A percentile compares a stretch with the other conserved stretches of the same genome.
Evolutionary conservation across 2,113 vertebrate genomes (phyloP).

Genomic region (Gracilinanus agilis): DNA sequence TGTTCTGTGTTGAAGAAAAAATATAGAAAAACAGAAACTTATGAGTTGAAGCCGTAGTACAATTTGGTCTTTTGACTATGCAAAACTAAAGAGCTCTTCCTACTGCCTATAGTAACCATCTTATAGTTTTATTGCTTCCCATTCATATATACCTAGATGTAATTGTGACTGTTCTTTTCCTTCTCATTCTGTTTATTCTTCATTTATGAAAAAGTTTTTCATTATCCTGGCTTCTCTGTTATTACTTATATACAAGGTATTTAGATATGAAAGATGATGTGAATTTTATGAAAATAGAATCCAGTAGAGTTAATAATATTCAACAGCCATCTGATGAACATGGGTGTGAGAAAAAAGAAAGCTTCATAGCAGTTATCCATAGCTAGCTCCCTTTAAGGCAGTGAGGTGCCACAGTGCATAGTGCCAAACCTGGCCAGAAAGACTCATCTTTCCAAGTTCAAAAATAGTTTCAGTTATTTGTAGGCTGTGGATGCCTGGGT

Average conservation of each 20-base stretch:
- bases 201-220: constrained; percentile 32
- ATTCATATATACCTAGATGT: not conserved
- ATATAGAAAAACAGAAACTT: not conserved
- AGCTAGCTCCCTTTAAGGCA: not conserved
- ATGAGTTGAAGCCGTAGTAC: not conserved
- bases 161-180: constrained; percentile 32
- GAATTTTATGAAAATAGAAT: constrained; percentile 4
- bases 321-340: not conserved
- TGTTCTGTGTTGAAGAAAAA: not conserved
- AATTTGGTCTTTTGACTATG: constrained; percentile 20
- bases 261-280: constrained; percentile 22
- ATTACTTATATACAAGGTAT: constrained; percentile 33
- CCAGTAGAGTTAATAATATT: not conserved
- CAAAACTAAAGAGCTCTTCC: constrained; percentile 14
- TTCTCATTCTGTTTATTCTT: constrained; percentile 46
- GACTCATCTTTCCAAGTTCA: too few species aligned
- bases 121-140: constrained; percentile 55
- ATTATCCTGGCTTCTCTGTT: not conserved
- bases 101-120: constrained; percentile 32
- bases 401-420: too few species aligned
- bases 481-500: too few species aligned
- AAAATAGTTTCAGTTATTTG: too few species aligned
- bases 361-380: not conserved
- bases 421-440: too few species aligned
- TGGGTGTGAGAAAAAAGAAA: not conserved